phyloP scores from a whole-genome alignment of 2,888 invertebrate species.

The Bibio marci region DNA sequence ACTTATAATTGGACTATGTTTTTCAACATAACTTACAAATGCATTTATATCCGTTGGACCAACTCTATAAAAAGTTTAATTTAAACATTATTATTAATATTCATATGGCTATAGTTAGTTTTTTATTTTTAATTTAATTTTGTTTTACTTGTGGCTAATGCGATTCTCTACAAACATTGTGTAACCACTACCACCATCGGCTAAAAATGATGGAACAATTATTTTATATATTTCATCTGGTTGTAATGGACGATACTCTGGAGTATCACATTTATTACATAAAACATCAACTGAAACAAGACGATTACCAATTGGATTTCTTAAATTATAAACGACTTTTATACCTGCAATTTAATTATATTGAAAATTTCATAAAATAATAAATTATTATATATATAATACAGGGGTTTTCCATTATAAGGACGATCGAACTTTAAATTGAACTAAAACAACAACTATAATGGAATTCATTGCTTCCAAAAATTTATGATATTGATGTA shows the following conservation, averaged over 20 bases:
- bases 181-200: slow-evolving; percentile 54
- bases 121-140: too few species aligned
- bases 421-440: too few species aligned
- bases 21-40: slow-evolving; percentile 16
- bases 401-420: too few species aligned
- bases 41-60: slow-evolving; percentile 7
- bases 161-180: slow-evolving; percentile 26
- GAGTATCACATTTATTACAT: slow-evolving; percentile 46
- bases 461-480: too few species aligned
- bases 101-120: background rate
- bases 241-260: slow-evolving; percentile 41
- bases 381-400: slow-evolving; percentile 4
- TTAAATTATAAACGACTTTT: slow-evolving; percentile 41
- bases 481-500: too few species aligned
- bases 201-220: slow-evolving; percentile 40
- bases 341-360: slow-evolving; percentile 31
- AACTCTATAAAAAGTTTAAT: background rate
- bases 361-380: background rate
- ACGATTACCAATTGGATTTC: slow-evolving; percentile 37
- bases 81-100: background rate
- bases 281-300: slow-evolving; percentile 37
- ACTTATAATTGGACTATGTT: too few species aligned
- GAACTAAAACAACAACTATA: too few species aligned
- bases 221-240: slow-evolving; percentile 40
- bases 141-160: slow-evolving; percentile 21